Evolutionary conservation across 1,140 invertebrate species (phyloP), one percentile per base, ranked within the genome.

Genomic region (Diploscapter pachys): DNA sequence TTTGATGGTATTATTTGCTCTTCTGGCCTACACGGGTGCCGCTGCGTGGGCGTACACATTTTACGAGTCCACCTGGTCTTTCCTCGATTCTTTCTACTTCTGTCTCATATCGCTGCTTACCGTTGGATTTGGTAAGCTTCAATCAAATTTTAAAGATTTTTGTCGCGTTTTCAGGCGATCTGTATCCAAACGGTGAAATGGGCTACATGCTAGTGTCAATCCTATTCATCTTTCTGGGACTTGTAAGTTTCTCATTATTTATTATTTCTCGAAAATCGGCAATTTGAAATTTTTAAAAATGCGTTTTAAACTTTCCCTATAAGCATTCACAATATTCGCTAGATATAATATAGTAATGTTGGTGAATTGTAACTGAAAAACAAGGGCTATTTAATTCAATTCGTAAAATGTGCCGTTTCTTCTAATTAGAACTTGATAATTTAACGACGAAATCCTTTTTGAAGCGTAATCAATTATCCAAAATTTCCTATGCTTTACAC

Each of bases 31-130:
- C 59, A 72, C 65, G 71, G 56, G 61, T 48, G 9, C 65, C 5
- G 53, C 71, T 9, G 71, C 71, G 13, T 67, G 56, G 48, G 54
- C 65, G n/a, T 72, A 48, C 61, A 67, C 49, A 5, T 67, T 71
- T 52, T 67, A 72, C 54, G 71, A 72, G 48, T 63, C 53, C 11
- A 54, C 5, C n/a, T 72, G 71, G 71, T 70, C 71, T n/a, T 72
- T 70, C 61, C 13, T 72, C 8, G 71, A 72, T 56, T 11, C 71
- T 4, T 72, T 72, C 61, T 72, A 72, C 48, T 72, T 72, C 52
- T 72, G 71, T 67, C 71, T 72, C n/a, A 72, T 72, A n/a, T 57
- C 52, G 51, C 49, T 72, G 61, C 61, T 72, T 6, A 6, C 31
- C 31, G 11, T 31, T 59, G 52, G 6, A 55, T 68, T 53, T 48